A percentile compares a stretch with the other conserved stretches of the same genome.
Evolutionary conservation across 2,888 invertebrate species (phyloP).

Genomic region (Tetrapedia diversipes): DNA sequence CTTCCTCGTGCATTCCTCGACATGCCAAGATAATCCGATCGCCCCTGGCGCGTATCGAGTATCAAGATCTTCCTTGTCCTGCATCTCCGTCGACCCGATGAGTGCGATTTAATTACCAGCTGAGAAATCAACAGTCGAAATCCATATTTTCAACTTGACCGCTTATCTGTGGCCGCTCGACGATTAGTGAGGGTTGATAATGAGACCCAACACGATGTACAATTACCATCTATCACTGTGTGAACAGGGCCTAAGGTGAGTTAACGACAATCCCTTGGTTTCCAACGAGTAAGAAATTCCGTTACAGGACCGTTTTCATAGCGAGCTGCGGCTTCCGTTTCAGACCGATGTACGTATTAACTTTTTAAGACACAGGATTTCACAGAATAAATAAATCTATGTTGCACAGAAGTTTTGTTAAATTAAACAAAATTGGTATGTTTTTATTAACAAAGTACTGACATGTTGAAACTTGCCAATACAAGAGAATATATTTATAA

Average conservation of each 20-base stretch:
- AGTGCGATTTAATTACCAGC: constrained; percentile 27
- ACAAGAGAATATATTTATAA: too few species aligned
- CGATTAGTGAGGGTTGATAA: constrained; percentile 27
- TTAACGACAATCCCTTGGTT: constrained; percentile 48
- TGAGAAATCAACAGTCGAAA: constrained; percentile 22
- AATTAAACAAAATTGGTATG: too few species aligned
- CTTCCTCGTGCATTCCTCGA: constrained; percentile 22
- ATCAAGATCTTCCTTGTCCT: constrained; percentile 31
- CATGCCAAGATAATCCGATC: constrained; percentile 32
- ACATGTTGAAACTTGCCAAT: too few species aligned
- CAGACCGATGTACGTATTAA: background rate
- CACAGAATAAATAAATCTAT: too few species aligned
- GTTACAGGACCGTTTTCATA: constrained; percentile 66
- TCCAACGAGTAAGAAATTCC: constrained; percentile 66
- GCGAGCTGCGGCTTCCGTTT: constrained; percentile 68
- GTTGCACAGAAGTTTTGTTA: too few species aligned
- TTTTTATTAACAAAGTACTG: too few species aligned
- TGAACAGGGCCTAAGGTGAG: constrained; percentile 62
- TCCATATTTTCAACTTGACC: constrained; percentile 13
- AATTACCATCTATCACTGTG: constrained; percentile 46
- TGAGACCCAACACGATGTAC: constrained; percentile 15
- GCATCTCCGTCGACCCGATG: background rate
- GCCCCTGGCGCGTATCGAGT: constrained; percentile 18
- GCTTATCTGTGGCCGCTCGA: constrained; percentile 32
- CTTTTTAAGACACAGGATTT: too few species aligned